Conservation (phyloP, 2,113 vertebrate species). For the Myrmophylax atrothorax region DNA sequence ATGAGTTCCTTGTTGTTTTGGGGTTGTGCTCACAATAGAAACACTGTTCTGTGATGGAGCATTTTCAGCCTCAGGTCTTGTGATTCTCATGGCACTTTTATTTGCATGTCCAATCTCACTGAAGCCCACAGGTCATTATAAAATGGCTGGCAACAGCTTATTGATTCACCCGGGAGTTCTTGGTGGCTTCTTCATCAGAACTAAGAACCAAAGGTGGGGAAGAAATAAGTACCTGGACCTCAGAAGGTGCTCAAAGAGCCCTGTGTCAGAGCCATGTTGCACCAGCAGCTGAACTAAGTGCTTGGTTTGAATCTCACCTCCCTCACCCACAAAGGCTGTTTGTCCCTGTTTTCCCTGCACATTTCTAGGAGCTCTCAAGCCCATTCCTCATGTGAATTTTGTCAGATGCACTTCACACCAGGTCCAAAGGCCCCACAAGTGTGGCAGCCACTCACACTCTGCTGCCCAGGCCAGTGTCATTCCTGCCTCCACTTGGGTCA, state of each 20-base stretch:
- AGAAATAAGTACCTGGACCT: neutral
- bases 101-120: neutral
- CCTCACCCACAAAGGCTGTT: neutral
- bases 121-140: neutral
- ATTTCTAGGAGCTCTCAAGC: neutral
- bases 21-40: neutral
- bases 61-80: neutral
- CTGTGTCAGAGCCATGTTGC: rapidly evolving
- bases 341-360: neutral
- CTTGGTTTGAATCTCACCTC: neutral
- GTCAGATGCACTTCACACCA: rapidly evolving
- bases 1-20: neutral
- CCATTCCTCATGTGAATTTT: neutral
- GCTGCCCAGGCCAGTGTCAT: neutral
- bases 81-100: neutral
- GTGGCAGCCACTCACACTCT: neutral
- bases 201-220: neutral
- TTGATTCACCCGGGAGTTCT: neutral
- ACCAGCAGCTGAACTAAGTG: neutral
- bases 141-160: neutral
- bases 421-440: neutral
- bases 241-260: neutral
- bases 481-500: neutral
- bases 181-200: neutral
- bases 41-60: neutral